Conservation (phyloP, 2,797 vertebrate species). For the Ara ararauna region DNA sequence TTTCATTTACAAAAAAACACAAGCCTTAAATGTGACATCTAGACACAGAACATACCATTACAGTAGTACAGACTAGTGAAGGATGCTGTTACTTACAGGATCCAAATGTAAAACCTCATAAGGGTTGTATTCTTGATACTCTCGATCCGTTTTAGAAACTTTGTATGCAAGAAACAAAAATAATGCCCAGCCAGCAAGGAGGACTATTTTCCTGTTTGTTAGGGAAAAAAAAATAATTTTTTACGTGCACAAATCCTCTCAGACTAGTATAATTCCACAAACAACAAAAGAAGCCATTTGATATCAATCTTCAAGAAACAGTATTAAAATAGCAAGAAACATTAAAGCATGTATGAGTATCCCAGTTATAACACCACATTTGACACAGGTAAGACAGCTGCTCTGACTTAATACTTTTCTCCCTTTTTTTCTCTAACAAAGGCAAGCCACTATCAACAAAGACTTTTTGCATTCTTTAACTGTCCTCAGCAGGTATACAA, state of each 20-base stretch:
- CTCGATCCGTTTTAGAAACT: constrained; percentile 96
- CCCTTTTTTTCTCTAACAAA: not conserved
- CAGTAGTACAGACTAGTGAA: not conserved
- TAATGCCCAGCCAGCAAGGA: constrained; percentile 95
- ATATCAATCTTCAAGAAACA: not conserved
- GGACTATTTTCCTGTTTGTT: constrained; percentile 88
- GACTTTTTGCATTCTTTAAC: not conserved
- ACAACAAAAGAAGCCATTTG: not conserved
- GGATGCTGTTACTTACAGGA: constrained; percentile 84
- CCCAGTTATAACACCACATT: not conserved
- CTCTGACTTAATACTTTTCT: not conserved
- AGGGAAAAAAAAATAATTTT: not conserved
- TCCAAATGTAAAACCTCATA: constrained; percentile 96
- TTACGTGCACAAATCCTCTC: not conserved
- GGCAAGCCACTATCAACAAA: not conserved
- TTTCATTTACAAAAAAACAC: not conserved
- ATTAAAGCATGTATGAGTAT: not conserved
- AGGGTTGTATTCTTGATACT: constrained; percentile 99
- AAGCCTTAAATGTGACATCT: not conserved
- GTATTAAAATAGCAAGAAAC: not conserved
- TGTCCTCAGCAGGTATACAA: not conserved
- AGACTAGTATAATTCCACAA: not conserved
- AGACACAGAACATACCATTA: not conserved
- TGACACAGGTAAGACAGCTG: not conserved
- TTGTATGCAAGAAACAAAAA: constrained; percentile 97